Conservation (phyloP, 1,140 invertebrate species). For the Tetranychus cinnabarinus region DNA sequence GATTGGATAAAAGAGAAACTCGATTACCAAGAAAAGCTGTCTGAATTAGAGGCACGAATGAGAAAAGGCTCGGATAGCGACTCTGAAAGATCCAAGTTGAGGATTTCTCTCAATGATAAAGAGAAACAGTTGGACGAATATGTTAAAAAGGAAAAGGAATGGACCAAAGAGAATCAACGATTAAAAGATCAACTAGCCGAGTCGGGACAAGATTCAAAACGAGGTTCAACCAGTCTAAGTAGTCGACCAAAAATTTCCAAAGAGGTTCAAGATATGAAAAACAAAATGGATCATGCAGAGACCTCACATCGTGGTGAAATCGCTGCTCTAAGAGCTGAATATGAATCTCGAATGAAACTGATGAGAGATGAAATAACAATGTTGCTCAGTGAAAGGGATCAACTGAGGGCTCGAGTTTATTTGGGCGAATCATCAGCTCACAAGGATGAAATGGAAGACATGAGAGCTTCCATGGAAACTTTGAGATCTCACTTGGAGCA, state of each 20-base stretch:
- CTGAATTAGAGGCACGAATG: slow-evolving; percentile 18
- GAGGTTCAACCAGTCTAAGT: slow-evolving; percentile 1
- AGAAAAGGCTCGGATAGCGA: slow-evolving; percentile 22
- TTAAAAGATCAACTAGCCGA: slow-evolving; percentile 53
- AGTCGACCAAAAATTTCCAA: slow-evolving; percentile 16
- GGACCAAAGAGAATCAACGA: slow-evolving; percentile 41
- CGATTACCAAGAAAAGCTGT: slow-evolving; percentile 34
- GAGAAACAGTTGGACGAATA: slow-evolving; percentile 43
- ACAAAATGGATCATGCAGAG: slow-evolving; percentile 43
- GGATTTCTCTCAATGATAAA: slow-evolving; percentile 41
- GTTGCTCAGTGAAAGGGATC: slow-evolving; percentile 33
- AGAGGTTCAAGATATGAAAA: slow-evolving; percentile 23
- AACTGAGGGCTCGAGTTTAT: slow-evolving; percentile 14
- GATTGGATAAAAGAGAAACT: slow-evolving; percentile 48
- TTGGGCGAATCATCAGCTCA: background rate
- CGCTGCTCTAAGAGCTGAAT: slow-evolving; percentile 56
- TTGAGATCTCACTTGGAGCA: slow-evolving; percentile 71
- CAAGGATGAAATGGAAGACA: slow-evolving; percentile 16
- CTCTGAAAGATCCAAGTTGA: slow-evolving; percentile 37
- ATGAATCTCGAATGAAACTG: slow-evolving; percentile 59
- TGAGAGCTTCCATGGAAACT: slow-evolving; percentile 46
- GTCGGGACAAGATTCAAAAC: slow-evolving; percentile 21
- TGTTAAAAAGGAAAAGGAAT: slow-evolving; percentile 41
- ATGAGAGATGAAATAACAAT: slow-evolving; percentile 57
- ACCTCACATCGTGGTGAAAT: slow-evolving; percentile 57